phyloP scores from a whole-genome alignment of 53 echinoderm and acorn worm species.

The Luidia sarsii region DNA sequence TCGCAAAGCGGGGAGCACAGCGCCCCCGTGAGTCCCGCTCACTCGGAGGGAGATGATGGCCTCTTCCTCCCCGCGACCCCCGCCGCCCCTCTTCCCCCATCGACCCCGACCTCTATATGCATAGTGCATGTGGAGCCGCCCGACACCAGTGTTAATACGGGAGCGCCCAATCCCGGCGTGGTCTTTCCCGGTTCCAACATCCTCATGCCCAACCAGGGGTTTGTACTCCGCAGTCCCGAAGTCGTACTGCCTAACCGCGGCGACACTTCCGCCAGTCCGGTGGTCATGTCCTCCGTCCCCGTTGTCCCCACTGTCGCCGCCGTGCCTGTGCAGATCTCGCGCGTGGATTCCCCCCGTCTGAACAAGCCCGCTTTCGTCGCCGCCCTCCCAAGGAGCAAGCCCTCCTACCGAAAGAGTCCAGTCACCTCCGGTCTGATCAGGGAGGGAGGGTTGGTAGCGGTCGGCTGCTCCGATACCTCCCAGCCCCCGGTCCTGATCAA shows the following conservation, averaged over 20 bases:
- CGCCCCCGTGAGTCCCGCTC: background rate
- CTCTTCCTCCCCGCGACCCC: too few relatives aligned
- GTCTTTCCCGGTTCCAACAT: too few relatives aligned
- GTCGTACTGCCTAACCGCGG: background rate
- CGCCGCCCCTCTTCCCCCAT: too few relatives aligned
- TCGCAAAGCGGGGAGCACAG: background rate
- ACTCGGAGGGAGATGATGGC: too few relatives aligned
- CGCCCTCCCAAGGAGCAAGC: too few relatives aligned
- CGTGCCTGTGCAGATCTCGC: background rate
- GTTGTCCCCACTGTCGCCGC: background rate
- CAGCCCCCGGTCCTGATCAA: conserved; percentile 14
- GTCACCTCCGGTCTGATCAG: background rate
- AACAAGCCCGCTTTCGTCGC: too few relatives aligned
- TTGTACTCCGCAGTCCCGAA: too few relatives aligned
- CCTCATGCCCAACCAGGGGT: too few relatives aligned
- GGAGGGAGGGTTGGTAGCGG: conserved; percentile 3
- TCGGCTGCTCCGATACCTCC: background rate
- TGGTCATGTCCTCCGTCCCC: background rate
- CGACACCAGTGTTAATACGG: too few relatives aligned
- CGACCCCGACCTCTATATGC: too few relatives aligned
- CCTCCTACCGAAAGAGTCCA: background rate
- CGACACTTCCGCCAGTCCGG: background rate
- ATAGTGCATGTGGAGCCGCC: too few relatives aligned
- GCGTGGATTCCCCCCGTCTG: background rate
- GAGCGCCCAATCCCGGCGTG: too few relatives aligned